Conservation (phyloP, 2,888 invertebrate species). For the Pristionchus mayeri region DNA sequence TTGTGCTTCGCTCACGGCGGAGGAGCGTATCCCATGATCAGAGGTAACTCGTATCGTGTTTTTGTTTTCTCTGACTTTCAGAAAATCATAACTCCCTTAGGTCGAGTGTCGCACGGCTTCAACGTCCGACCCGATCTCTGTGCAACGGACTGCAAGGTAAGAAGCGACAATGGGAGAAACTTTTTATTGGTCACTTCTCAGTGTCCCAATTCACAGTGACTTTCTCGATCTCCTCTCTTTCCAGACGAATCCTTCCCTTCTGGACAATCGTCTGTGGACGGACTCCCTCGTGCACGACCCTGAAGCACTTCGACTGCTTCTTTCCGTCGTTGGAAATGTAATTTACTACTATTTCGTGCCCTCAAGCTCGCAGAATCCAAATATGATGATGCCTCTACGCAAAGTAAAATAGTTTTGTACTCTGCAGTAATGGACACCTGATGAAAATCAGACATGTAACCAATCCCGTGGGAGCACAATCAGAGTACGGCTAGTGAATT, state of each 20-base stretch:
- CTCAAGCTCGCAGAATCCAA: no score
- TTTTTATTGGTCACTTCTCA: no score
- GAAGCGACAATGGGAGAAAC: neutral
- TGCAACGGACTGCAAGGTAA: constrained; percentile 77
- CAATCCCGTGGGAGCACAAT: neutral
- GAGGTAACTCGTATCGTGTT: no score
- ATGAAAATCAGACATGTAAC: no score
- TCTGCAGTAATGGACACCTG: no score
- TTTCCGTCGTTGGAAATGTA: constrained; percentile 79
- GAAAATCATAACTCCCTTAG: no score
- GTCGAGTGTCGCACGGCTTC: constrained; percentile 62
- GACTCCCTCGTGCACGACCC: constrained; percentile 80
- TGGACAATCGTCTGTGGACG: constrained; percentile 77
- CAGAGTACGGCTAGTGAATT: neutral
- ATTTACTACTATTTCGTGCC: no score
- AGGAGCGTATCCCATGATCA: constrained; percentile 80
- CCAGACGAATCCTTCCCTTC: constrained; percentile 35
- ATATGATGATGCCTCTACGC: no score
- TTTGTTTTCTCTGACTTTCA: neutral
- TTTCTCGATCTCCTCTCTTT: neutral
- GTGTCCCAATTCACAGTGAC: no score
- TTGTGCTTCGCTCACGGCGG: constrained; percentile 80
- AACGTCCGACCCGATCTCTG: constrained; percentile 80
- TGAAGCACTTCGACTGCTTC: constrained; percentile 78
- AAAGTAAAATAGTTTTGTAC: no score